A percentile compares a stretch with the other conserved stretches of the same genome.
Evolutionary conservation across 2,797 vertebrate species (phyloP).

Genomic region (Margarornis squamiger): DNA sequence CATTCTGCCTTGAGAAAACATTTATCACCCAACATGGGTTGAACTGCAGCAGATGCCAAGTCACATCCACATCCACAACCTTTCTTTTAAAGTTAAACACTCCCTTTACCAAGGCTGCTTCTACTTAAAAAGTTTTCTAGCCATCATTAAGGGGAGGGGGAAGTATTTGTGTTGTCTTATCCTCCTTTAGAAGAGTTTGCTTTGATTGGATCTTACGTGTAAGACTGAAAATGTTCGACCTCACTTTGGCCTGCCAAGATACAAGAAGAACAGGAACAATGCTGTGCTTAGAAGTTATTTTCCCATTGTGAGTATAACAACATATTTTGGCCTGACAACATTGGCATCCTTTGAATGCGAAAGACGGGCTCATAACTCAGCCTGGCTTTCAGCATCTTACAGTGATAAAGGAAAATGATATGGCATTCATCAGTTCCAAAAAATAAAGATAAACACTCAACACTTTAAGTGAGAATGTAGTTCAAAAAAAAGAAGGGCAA

Average conservation of each 20-base stretch:
- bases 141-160: neutral
- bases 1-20: slow-evolving; percentile 24
- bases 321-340: slow-evolving; percentile 51
- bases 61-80: neutral
- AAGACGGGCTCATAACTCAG: neutral
- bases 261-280: slow-evolving; percentile 56
- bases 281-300: slow-evolving; percentile 51
- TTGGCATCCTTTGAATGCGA: slow-evolving; percentile 3
- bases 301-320: slow-evolving; percentile 60
- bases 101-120: slow-evolving; percentile 3
- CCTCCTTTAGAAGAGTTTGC: slow-evolving; percentile 24
- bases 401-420: slow-evolving; percentile 20
- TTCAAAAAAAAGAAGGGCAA: neutral
- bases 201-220: slow-evolving; percentile 41
- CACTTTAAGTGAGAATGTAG: slow-evolving; percentile 1
- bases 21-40: neutral
- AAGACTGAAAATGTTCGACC: slow-evolving; percentile 26
- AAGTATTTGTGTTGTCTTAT: neutral
- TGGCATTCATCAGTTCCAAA: neutral
- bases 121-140: slow-evolving; percentile 19
- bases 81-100: neutral
- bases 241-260: slow-evolving; percentile 45
- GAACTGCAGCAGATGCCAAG: slow-evolving; percentile 27
- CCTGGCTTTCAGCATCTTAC: slow-evolving; percentile 34
- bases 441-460: slow-evolving; percentile 21